Conservation (phyloP, 2,888 invertebrate species). For the Melanargia galathea region DNA sequence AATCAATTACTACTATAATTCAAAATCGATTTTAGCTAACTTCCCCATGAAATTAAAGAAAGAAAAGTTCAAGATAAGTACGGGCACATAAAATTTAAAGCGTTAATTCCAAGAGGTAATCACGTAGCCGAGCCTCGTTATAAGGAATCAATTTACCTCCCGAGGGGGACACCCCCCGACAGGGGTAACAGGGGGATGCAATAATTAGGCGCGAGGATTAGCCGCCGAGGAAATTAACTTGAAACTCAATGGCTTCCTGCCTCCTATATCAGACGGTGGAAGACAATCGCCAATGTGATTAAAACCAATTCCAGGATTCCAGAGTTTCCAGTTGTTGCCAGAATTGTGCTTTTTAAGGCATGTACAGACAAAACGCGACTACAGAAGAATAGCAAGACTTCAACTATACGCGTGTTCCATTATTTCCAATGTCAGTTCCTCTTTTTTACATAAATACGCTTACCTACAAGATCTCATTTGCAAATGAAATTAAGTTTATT, state of each 20-base stretch:
- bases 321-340: slow-evolving; percentile 24
- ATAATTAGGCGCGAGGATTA: slow-evolving; percentile 75
- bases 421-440: too few relatives aligned
- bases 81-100: slow-evolving; percentile 30
- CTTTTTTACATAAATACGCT: too few relatives aligned
- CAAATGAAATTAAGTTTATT: too few relatives aligned
- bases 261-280: slow-evolving; percentile 43
- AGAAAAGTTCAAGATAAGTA: neutral
- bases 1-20: neutral
- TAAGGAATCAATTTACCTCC: slow-evolving; percentile 50
- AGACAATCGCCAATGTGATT: slow-evolving; percentile 48
- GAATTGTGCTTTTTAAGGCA: slow-evolving; percentile 12
- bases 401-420: too few relatives aligned
- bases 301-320: slow-evolving; percentile 27
- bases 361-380: neutral
- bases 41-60: neutral
- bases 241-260: slow-evolving; percentile 56
- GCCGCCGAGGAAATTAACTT: slow-evolving; percentile 70
- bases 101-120: slow-evolving; percentile 43
- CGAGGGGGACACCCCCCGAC: slow-evolving; percentile 33
- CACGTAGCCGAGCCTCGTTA: slow-evolving; percentile 44
- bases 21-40: neutral
- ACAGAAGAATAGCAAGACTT: too few relatives aligned
- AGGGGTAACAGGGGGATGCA: slow-evolving; percentile 49
- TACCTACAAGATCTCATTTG: too few relatives aligned